A percentile compares a stretch with the other conserved stretches of the same genome.
Evolutionary conservation across 2,797 vertebrate genomes (phyloP).

Genomic region (Neosalanx taihuensis): DNA sequence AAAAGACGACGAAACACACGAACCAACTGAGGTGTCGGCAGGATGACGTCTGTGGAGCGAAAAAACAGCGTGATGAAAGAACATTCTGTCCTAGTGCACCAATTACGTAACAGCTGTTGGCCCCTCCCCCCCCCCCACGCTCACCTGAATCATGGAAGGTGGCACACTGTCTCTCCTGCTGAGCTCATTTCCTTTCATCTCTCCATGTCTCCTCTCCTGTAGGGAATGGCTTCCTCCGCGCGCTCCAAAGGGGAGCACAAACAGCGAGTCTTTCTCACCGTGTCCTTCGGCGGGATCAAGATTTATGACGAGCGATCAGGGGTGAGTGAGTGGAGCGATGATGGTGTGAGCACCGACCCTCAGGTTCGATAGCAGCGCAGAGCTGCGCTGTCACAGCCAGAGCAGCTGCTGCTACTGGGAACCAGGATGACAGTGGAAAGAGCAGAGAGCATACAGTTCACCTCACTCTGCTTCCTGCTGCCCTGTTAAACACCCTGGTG

Average conservation of each 20-base stretch:
- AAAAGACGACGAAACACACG: slow-evolving; percentile 4
- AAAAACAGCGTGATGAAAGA: slow-evolving; percentile 51
- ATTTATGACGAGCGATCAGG: slow-evolving; percentile 98
- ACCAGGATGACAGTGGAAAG: slow-evolving; percentile 54
- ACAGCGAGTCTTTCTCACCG: slow-evolving; percentile 94
- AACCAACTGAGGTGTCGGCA: neutral
- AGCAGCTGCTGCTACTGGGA: slow-evolving; percentile 52
- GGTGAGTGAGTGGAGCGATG: slow-evolving; percentile 70
- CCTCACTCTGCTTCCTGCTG: no score
- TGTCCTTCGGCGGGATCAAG: slow-evolving; percentile 98
- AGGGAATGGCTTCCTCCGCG: slow-evolving; percentile 93
- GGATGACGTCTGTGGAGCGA: slow-evolving; percentile 38
- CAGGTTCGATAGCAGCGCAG: neutral
- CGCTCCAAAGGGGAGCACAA: slow-evolving; percentile 98
- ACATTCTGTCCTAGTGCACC: slow-evolving; percentile 51
- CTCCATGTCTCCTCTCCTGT: slow-evolving; percentile 37
- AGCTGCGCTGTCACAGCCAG: slow-evolving; percentile 9
- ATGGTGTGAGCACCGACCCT: neutral
- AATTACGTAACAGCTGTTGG: slow-evolving; percentile 64
- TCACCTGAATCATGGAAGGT: slow-evolving; percentile 52
- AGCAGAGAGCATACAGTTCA: slow-evolving; percentile 32
- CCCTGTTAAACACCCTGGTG: no score
- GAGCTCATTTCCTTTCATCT: slow-evolving; percentile 55
- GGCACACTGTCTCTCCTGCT: slow-evolving; percentile 28
- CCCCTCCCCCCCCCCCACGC: slow-evolving; percentile 27